Conservation (phyloP, 2,888 invertebrate genomes). For the Acanthococcus lagerstroemiae region DNA sequence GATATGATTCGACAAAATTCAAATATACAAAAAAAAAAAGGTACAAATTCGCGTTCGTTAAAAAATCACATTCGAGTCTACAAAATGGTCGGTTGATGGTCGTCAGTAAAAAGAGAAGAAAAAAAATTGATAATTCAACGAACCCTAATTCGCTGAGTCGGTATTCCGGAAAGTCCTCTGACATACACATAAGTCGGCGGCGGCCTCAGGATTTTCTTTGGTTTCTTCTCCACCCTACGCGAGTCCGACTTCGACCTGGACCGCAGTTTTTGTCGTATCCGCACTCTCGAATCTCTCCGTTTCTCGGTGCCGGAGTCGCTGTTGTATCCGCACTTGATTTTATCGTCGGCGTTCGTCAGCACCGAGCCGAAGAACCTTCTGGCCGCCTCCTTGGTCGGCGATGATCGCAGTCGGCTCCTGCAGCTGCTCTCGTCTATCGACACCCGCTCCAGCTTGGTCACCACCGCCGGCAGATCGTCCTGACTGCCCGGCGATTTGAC, state of each 20-base stretch:
- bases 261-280: slow-evolving; percentile 3
- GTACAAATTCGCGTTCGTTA: no score
- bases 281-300: neutral
- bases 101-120: no score
- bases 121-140: slow-evolving; percentile 4
- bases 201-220: slow-evolving; percentile 47
- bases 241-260: slow-evolving; percentile 5
- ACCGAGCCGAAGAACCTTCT: neutral
- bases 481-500: slow-evolving; percentile 5
- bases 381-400: neutral
- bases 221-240: slow-evolving; percentile 39
- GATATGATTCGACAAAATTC: no score
- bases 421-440: neutral
- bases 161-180: slow-evolving; percentile 42
- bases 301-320: slow-evolving; percentile 11
- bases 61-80: no score
- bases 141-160: slow-evolving; percentile 38
- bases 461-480: neutral
- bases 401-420: neutral
- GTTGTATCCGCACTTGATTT: slow-evolving; percentile 1
- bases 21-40: no score
- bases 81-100: no score
- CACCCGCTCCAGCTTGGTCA: neutral
- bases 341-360: neutral
- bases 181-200: slow-evolving; percentile 37